Evolutionary conservation across 2,113 vertebrate genomes (phyloP).

Genomic region (Condylura cristata): DNA sequence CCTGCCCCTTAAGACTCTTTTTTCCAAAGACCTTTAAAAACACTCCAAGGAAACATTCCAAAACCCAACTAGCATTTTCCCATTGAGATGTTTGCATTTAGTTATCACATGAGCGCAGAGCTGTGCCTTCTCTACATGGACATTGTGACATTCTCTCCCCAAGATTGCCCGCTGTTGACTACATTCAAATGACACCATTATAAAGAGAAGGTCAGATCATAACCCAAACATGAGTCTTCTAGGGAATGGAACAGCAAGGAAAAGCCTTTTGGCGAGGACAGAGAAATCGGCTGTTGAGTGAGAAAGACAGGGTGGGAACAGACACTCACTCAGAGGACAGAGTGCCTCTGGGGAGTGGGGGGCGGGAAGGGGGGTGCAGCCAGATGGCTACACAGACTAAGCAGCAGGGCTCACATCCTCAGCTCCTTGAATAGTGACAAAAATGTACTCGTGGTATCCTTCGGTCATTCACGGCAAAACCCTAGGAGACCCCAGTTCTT

Average conservation of each 20-base stretch:
- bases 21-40: conserved; percentile 5
- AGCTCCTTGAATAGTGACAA: background rate
- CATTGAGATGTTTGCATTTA: background rate
- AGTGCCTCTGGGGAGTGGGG: background rate
- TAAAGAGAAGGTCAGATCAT: background rate
- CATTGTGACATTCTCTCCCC: background rate
- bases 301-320: background rate
- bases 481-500: background rate
- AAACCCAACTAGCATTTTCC: background rate
- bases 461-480: background rate
- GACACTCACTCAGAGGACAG: background rate
- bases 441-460: background rate
- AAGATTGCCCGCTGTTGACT: background rate
- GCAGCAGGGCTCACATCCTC: background rate
- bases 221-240: background rate
- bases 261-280: background rate
- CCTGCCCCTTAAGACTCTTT: background rate
- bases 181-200: background rate
- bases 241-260: background rate
- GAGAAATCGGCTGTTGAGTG: background rate
- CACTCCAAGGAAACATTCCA: background rate
- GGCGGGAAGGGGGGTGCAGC: background rate
- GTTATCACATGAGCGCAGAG: background rate
- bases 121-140: background rate
- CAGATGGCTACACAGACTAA: background rate